phyloP scores from a whole-genome alignment of 2,888 invertebrate genomes.

The Dynastes tityus region DNA sequence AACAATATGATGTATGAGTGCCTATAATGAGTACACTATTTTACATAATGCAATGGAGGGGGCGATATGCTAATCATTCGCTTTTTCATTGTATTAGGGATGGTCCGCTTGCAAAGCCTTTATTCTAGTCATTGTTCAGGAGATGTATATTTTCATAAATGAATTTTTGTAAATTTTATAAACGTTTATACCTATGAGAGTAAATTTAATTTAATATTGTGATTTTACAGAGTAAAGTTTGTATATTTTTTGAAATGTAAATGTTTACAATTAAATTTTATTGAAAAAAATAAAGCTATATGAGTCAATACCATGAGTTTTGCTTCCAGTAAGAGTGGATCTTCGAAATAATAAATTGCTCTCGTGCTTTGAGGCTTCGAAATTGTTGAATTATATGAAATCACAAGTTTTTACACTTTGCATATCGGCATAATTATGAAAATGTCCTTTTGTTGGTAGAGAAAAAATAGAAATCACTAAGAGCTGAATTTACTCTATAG shows the following conservation, averaged over 20 bases:
- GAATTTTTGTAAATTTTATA: conserved; percentile 34
- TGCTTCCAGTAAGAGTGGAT: too few species aligned
- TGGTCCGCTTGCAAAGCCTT: not conserved
- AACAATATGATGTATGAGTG: conserved; percentile 63
- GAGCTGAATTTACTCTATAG: too few species aligned
- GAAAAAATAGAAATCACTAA: too few species aligned
- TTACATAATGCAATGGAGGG: conserved; percentile 18
- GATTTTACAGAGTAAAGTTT: conserved; percentile 40
- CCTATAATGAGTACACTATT: conserved; percentile 54
- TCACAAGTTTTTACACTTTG: too few species aligned
- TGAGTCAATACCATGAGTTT: not conserved
- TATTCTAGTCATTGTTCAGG: conserved; percentile 41
- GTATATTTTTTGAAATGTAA: conserved; percentile 41
- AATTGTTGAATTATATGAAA: too few species aligned
- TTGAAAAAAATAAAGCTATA: conserved; percentile 5
- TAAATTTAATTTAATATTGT: conserved; percentile 39
- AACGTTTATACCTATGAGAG: not conserved
- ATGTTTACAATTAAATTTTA: conserved; percentile 29
- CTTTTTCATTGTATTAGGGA: not conserved
- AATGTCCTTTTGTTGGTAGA: too few species aligned
- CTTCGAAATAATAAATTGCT: too few species aligned
- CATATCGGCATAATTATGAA: too few species aligned
- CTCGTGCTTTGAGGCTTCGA: too few species aligned
- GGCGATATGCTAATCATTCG: conserved; percentile 21
- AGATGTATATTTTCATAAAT: conserved; percentile 24